A percentile compares a stretch with the other conserved stretches of the same genome.
phyloP scores from a whole-genome alignment of 2,113 vertebrate genomes.

The Pantherophis guttatus region DNA sequence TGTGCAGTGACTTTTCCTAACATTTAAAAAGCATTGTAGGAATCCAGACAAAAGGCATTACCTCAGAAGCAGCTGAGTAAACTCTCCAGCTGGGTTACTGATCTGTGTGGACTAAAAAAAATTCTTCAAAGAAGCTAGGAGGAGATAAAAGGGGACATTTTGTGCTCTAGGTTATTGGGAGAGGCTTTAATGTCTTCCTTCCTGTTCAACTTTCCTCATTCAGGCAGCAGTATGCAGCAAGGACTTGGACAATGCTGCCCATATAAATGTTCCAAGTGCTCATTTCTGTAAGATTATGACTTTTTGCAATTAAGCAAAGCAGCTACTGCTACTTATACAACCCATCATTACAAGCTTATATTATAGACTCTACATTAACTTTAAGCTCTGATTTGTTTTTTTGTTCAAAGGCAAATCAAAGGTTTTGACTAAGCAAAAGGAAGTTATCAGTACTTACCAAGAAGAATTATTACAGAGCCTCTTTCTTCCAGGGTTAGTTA shows the following conservation, averaged over 20 bases:
- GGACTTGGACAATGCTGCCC: not conserved
- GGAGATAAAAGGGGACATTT: conserved; percentile 39
- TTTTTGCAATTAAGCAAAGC: not conserved
- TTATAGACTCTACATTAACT: not conserved
- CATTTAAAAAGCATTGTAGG: conserved; percentile 44
- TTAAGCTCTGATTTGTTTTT: not conserved
- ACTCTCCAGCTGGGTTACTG: conserved; percentile 28
- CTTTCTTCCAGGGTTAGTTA: not conserved
- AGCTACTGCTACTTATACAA: not conserved
- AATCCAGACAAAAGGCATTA: conserved; percentile 20
- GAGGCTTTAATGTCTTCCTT: not conserved
- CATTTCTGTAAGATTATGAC: not conserved
- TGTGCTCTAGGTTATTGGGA: conserved; percentile 27
- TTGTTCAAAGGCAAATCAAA: not conserved
- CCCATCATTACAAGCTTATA: not conserved
- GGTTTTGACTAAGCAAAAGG: not conserved
- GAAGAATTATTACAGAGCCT: not conserved
- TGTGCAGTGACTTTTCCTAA: conserved; percentile 46
- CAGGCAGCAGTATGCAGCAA: not conserved
- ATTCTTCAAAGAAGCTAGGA: conserved; percentile 32
- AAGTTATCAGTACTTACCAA: not conserved
- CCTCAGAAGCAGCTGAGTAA: conserved; percentile 38
- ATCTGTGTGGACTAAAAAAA: conserved; percentile 29
- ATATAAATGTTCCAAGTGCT: not conserved
- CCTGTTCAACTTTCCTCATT: not conserved